phyloP scores from a whole-genome alignment of 1,140 invertebrate species.

The Ooceraea biroi region DNA sequence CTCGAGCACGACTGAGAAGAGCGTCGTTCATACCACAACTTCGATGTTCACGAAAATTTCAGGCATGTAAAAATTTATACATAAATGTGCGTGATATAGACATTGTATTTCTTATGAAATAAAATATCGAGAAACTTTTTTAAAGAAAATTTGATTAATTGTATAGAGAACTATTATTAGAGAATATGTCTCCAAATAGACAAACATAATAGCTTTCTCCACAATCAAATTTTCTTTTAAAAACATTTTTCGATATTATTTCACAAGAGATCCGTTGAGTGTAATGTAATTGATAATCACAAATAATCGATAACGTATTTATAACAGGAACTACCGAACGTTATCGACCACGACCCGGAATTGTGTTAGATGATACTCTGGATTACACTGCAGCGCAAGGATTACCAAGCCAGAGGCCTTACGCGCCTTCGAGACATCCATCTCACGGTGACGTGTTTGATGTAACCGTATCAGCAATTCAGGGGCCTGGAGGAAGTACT shows the following conservation, averaged over 20 bases:
- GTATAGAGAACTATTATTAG: too few relatives aligned
- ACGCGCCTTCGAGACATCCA: slow-evolving; percentile 82
- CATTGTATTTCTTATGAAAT: too few relatives aligned
- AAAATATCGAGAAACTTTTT: too few relatives aligned
- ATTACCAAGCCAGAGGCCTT: slow-evolving; percentile 83
- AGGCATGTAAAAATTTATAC: slow-evolving; percentile 35
- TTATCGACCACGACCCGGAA: slow-evolving; percentile 91
- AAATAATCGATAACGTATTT: slow-evolving; percentile 11
- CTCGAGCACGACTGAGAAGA: slow-evolving; percentile 45
- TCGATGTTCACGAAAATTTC: slow-evolving; percentile 59
- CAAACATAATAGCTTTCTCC: not conserved
- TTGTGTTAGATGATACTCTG: slow-evolving; percentile 92
- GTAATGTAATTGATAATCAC: not conserved
- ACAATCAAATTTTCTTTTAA: not conserved
- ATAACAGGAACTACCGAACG: slow-evolving; percentile 58
- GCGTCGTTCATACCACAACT: slow-evolving; percentile 1
- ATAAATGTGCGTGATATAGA: not conserved
- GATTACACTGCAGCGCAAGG: slow-evolving; percentile 82
- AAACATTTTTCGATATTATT: not conserved
- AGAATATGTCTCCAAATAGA: not conserved
- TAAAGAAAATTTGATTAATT: too few relatives aligned
- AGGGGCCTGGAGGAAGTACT: slow-evolving; percentile 90
- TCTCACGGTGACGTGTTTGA: slow-evolving; percentile 93
- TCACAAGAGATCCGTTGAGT: not conserved
- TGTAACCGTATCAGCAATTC: slow-evolving; percentile 94